A percentile compares a stretch with the other conserved stretches of the same genome.
Evolutionary conservation across 2,797 vertebrate species (phyloP).

Genomic region (Parauchenoglanis punctatus): DNA sequence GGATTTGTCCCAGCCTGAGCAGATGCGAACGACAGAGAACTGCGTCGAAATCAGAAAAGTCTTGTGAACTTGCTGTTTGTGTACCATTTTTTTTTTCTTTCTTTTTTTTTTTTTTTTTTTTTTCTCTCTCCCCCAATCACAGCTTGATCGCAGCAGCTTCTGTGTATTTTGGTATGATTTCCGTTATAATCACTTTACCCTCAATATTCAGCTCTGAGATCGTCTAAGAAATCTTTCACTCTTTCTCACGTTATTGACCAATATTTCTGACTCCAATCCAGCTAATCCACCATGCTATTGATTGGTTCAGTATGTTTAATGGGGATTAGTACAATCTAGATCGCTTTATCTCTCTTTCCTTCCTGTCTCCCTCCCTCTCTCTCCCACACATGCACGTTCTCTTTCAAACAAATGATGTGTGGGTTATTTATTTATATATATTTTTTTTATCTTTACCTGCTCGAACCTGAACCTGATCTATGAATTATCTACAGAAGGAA

Average conservation of each 20-base stretch:
- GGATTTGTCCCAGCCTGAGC: too few relatives aligned
- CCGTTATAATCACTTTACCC: not conserved
- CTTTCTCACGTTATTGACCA: not conserved
- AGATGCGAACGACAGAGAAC: not conserved
- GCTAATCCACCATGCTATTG: not conserved
- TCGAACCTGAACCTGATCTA: not conserved
- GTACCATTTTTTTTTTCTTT: too few relatives aligned
- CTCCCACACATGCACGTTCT: constrained; percentile 15
- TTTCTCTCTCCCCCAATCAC: too few relatives aligned
- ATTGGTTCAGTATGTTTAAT: not conserved
- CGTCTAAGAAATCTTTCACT: not conserved
- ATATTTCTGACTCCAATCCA: not conserved
- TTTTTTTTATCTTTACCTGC: not conserved
- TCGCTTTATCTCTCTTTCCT: not conserved
- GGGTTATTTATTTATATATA: not conserved
- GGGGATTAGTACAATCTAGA: not conserved
- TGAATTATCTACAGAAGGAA: not conserved
- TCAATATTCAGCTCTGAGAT: not conserved
- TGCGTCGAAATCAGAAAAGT: not conserved
- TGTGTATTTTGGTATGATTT: not conserved
- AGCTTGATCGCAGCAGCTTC: not conserved
- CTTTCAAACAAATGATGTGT: not conserved
- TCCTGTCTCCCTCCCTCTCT: not conserved
- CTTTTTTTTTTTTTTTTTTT: too few relatives aligned
- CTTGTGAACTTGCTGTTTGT: not conserved